Conservation (phyloP, 2,797 vertebrate species). For the Rhincodon typus region DNA sequence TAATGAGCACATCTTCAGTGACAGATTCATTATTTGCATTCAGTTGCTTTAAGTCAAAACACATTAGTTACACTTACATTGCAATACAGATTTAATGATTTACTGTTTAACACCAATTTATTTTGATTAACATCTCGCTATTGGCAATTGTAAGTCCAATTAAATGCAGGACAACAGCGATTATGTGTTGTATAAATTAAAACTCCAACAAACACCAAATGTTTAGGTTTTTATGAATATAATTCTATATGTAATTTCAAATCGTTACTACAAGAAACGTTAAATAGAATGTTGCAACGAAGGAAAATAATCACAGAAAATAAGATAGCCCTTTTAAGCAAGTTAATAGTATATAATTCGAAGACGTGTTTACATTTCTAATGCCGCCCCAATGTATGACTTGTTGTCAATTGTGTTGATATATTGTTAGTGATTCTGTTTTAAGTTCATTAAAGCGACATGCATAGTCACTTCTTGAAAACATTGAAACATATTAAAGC, state of each 20-base stretch:
- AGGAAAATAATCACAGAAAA: neutral
- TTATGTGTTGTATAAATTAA: conserved; percentile 71
- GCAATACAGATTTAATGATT: conserved; percentile 74
- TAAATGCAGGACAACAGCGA: conserved; percentile 67
- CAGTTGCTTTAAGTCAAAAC: conserved; percentile 68
- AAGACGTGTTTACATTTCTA: neutral
- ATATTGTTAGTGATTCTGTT: neutral
- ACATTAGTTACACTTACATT: conserved; percentile 74
- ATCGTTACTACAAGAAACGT: neutral
- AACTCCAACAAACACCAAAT: conserved; percentile 64
- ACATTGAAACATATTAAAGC: neutral
- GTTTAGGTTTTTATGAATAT: conserved; percentile 19
- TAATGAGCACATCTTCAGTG: conserved; percentile 67
- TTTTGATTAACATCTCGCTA: conserved; percentile 76
- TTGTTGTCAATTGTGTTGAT: neutral
- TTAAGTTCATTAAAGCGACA: neutral
- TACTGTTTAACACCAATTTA: conserved; percentile 82
- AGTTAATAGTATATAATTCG: neutral
- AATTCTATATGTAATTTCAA: conserved; percentile 14
- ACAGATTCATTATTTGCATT: conserved; percentile 76
- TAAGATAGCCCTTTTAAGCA: neutral
- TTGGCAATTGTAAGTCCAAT: conserved; percentile 73
- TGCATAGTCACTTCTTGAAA: neutral
- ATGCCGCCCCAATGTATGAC: neutral
- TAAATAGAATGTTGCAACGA: neutral